A percentile compares a stretch with the other conserved stretches of the same genome.
phyloP scores from a whole-genome alignment of 2,113 vertebrate species.

The Typhlomys cinereus region DNA sequence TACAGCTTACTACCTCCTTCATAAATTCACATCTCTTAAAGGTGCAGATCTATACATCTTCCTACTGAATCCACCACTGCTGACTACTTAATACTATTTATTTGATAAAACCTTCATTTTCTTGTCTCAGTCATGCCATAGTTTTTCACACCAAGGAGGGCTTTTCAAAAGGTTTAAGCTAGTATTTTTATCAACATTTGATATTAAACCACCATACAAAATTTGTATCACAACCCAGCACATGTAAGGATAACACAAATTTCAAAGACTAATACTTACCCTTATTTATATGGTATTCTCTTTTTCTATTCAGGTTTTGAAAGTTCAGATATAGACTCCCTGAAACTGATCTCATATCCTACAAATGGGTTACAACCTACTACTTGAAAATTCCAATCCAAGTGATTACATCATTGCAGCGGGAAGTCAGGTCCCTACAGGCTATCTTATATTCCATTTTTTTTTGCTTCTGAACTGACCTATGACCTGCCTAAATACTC shows the following conservation, averaged over 20 bases:
- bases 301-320: conserved; percentile 19
- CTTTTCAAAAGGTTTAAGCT: conserved; percentile 23
- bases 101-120: conserved; percentile 33
- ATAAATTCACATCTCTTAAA: conserved; percentile 52
- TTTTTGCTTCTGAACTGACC: not conserved
- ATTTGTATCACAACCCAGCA: conserved; percentile 6
- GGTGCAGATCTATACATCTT: conserved; percentile 25
- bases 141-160: not conserved
- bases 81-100: not conserved
- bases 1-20: not conserved
- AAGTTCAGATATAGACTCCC: not conserved
- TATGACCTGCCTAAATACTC: not conserved
- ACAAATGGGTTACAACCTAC: not conserved
- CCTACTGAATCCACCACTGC: not conserved
- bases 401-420: not conserved
- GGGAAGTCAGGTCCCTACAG: not conserved
- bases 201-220: conserved; percentile 10
- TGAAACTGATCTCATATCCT: conserved; percentile 34
- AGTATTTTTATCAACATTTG: conserved; percentile 3
- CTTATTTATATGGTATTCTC: conserved; percentile 1
- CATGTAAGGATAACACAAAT: conserved; percentile 9
- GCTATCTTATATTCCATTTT: not conserved
- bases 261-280: not conserved
- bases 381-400: conserved; percentile 24
- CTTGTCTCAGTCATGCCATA: not conserved